Evolutionary conservation across 2,888 invertebrate genomes (phyloP).

Genomic region (Aphodius sticticus): DNA sequence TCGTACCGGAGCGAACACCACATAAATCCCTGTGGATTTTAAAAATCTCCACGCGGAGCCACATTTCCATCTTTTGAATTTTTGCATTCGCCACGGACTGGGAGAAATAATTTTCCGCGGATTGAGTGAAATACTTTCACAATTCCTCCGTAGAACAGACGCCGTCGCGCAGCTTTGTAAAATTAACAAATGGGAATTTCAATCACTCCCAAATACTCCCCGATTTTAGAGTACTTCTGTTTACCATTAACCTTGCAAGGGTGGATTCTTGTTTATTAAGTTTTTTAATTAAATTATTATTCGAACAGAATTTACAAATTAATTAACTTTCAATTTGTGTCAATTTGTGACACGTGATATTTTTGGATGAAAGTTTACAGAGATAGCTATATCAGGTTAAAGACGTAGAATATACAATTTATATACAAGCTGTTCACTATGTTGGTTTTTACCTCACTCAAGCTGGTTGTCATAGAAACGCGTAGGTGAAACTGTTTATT

Average conservation of each 20-base stretch:
- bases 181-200: slow-evolving; percentile 20
- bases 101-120: slow-evolving; percentile 33
- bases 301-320: too few species aligned
- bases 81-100: slow-evolving; percentile 31
- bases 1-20: not conserved
- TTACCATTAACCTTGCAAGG: not conserved
- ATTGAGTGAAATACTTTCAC: slow-evolving; percentile 35
- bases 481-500: too few species aligned
- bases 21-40: slow-evolving; percentile 32
- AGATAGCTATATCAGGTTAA: too few species aligned
- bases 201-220: not conserved
- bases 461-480: too few species aligned
- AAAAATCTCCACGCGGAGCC: slow-evolving; percentile 25
- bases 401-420: too few species aligned
- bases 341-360: too few species aligned
- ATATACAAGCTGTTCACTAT: too few species aligned
- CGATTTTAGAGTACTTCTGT: not conserved
- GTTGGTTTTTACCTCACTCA: too few species aligned
- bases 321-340: too few species aligned
- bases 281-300: too few species aligned
- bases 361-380: too few species aligned
- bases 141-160: slow-evolving; percentile 25
- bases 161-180: slow-evolving; percentile 15
- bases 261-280: too few species aligned
- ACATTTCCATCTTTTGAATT: slow-evolving; percentile 30